Evolutionary conservation across 2,797 vertebrate genomes (phyloP), one percentile per base, ranked within the genome.

Genomic region (Spinus pinus): DNA sequence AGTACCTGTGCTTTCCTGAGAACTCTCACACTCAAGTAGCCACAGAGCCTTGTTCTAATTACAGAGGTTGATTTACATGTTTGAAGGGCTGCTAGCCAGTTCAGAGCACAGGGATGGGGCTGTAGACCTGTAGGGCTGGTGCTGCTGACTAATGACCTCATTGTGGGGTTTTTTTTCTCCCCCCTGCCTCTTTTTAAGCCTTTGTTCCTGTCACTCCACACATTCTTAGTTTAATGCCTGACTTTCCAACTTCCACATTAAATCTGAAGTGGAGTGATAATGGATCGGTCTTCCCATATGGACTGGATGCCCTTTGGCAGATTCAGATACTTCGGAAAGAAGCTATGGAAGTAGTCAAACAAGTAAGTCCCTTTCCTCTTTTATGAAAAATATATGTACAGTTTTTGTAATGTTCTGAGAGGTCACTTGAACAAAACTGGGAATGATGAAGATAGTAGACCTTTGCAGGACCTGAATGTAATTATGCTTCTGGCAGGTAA

Each of bases 261-360:
- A 62, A 86, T 80, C 50, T 98, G 28, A 91, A 96, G 54, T 98
- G 98, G 98, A 96, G 72, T 13, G 97, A 98, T 91, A 95, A 67
- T 6, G 97, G 96, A 18, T 97, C 95, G 3, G 5, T 37, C 25
- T 96, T 97, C 33, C 94, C 95, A 5, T 64, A 64, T 6, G 83
- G 86, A 46, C 80, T 96, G 66, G 60, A 92, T 53, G 93, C 95
- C 33, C 70, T 92, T 58, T 98, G 98, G 97, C 96, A 98, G 83
- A 96, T 98, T 82, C 93, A 97, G 79, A 49, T 98, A 86, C 96
- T 98, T 10, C 96, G 79, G 64, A 98, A 96, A 89, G 90, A 97
- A 60, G 92, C 91, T 53, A 86, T 81, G 91, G 96, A 97, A 56
- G 69, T 96, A 31, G 50, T 97, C 44, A 64, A 96, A 85, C 70